These are phyloP conservation scores for Daboia siamensis DNA, from an alignment of 2,113 vertebrate species.

Conservation along the genomic window DNA sequence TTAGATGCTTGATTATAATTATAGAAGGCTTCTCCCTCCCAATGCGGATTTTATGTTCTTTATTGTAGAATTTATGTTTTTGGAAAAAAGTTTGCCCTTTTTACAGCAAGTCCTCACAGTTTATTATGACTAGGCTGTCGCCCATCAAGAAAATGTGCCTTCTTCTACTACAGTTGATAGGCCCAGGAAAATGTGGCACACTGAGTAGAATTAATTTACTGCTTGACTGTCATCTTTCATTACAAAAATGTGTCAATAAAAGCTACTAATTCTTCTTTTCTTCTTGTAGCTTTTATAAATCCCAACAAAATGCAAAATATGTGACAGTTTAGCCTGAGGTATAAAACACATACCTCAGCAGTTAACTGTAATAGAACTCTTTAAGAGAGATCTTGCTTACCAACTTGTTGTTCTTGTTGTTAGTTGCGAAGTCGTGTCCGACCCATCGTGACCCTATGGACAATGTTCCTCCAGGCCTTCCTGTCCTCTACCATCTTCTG, in stretches of 20 bases:
- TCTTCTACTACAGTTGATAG: not conserved
- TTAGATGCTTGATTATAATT: constrained; percentile 12
- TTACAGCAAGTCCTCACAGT: constrained; percentile 21
- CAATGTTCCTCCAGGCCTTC: too few relatives aligned
- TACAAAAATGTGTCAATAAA: constrained; percentile 46
- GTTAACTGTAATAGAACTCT: not conserved
- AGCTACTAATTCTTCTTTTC: constrained; percentile 30
- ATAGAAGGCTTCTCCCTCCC: not conserved
- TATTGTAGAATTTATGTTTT: constrained; percentile 2
- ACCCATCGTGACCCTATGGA: too few relatives aligned
- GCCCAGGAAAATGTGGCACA: not conserved
- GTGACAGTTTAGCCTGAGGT: constrained; percentile 39
- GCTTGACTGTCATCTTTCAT: constrained; percentile 27
- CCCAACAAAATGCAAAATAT: constrained; percentile 43
- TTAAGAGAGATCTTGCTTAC: constrained; percentile 20
- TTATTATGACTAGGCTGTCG: constrained; percentile 30
- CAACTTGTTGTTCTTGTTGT: too few relatives aligned
- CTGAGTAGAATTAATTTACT: constrained; percentile 42
- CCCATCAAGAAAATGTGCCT: not conserved
- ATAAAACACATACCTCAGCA: constrained; percentile 32
- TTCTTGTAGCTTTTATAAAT: constrained; percentile 48
- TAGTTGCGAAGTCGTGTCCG: too few relatives aligned
- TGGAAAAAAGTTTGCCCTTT: not conserved
- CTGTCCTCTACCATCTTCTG: too few relatives aligned
- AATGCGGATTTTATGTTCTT: not conserved